Evolutionary conservation across 2,888 invertebrate species (phyloP), one percentile per base, ranked within the genome.

Genomic region (Sinhomidia bicolor): DNA sequence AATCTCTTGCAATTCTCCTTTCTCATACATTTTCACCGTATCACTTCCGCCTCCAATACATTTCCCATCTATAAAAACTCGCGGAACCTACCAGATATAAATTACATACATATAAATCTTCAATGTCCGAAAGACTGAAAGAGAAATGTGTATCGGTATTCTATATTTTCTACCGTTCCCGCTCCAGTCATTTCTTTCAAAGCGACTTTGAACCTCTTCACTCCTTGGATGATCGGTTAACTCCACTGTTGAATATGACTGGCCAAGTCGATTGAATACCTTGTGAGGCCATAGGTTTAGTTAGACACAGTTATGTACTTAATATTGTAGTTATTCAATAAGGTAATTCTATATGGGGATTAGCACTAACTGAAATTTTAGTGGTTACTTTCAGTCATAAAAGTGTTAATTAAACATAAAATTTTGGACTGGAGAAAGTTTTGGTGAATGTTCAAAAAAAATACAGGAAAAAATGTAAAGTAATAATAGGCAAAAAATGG

Each of bases 21-120:
- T 94, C 65, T 96, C 95, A 91, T 95, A 95, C 92, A 97, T 93
- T 44, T 95, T 95, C 93, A 96, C 96, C 0, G 98, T 97, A 93
- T 99, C 99, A 4, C 96, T 96, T 1, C 99, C 98, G 62, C 99
- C 99, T 7, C 99, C 99, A 85, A 99, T 94, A 93, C 96, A 99
- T 93, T 96, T 95, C 0, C 97, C 98, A 93, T 97, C 96, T 57
- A 99, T 96, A 93, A 99, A 99, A 1, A 99, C 98, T 93, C 99
- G 95, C 0, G 99, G 99, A 1, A 99, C 98, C 97, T 98, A 94
- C 7, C n/a, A n/a, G n/a, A 23, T n/a, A n/a, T n/a, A n/a, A n/a
- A n/a, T n/a, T n/a, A n/a, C n/a, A n/a, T n/a, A n/a, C n/a, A n/a
- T n/a, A n/a, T n/a, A n/a, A n/a, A n/a, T n/a, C n/a, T n/a, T 85